phyloP scores from a whole-genome alignment of 2,888 invertebrate species.

The Psococerastis gibbosa region DNA sequence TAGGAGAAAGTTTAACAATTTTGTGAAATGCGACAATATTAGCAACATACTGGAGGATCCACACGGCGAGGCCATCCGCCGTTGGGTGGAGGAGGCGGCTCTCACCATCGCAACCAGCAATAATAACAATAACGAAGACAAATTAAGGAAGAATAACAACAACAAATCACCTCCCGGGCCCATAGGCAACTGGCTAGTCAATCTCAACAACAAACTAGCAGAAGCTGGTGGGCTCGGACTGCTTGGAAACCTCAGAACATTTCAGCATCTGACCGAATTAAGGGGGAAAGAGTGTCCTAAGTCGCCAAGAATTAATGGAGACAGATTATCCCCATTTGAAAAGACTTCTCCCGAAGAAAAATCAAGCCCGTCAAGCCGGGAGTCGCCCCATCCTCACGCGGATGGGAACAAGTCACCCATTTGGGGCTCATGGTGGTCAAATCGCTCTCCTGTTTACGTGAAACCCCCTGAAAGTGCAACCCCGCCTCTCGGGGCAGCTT shows the following conservation, averaged over 20 bases:
- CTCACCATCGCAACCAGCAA: constrained; percentile 9
- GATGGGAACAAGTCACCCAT: constrained; percentile 3
- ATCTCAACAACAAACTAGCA: constrained; percentile 17
- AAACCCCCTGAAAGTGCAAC: constrained; percentile 14
- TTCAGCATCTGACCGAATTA: constrained; percentile 1
- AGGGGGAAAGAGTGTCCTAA: constrained; percentile 2
- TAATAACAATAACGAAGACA: constrained; percentile 12
- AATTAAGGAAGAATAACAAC: constrained; percentile 5
- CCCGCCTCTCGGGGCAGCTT: constrained; percentile 16
- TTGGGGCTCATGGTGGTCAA: constrained; percentile 3
- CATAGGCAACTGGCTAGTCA: constrained; percentile 13
- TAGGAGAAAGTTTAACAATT: background rate
- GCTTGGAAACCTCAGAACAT: constrained; percentile 1
- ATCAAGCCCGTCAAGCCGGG: constrained; percentile 8
- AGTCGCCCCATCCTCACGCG: background rate
- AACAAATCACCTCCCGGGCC: background rate
- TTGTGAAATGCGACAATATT: background rate
- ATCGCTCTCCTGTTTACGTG: background rate
- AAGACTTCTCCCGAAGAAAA: constrained; percentile 5
- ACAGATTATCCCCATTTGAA: background rate
- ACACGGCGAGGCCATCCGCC: constrained; percentile 13
- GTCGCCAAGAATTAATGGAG: background rate
- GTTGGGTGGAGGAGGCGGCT: constrained; percentile 14
- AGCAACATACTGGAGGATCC: constrained; percentile 6
- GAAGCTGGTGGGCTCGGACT: constrained; percentile 6